Evolutionary conservation across 1,140 invertebrate species (phyloP), one percentile per base, ranked within the genome.

Genomic region (Drosophila busckii): DNA sequence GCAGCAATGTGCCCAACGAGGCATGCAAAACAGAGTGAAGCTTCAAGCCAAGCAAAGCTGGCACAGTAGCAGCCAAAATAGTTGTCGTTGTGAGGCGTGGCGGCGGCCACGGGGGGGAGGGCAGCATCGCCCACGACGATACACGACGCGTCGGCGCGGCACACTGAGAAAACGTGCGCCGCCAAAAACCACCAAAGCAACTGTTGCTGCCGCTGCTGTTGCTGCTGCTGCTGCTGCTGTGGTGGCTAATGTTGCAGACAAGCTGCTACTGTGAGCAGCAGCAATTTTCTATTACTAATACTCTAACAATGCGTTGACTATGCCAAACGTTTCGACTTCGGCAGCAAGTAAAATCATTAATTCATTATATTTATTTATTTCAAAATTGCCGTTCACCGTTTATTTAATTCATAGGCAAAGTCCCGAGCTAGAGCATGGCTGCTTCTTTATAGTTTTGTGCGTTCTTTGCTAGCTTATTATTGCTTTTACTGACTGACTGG

Each of bases 61-160:
- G 67, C 71, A 78, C 73, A 78, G 73, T 78, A 78, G 73, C 73
- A 68, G 73, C 73, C 73, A 80, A 78, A 78, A 78, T 78, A 78
- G 67, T 78, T 76, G 67, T 76, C 42, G 53, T 44, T 29, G 28
- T 15, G 35, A 9, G 25, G 9, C 12, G 23, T 9, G 1, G 25
- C 15, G 10, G 32, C 35, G 19, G 44, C 19, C 16, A 9, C 17
- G 5, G 34, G 45, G 42, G 19, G 31, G 34, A 31, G 34, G 56
- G 17, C 22, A 34, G 35, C 42, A 62, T 62, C 59, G 59, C 59
- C 59, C 59, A 62, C 59, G 59, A 62, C 38, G 59, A 62, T 48
- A 49, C 59, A 62, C 59, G 59, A 62, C 59, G 60, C 60, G 44
- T 54, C 59, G 52, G 32, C 54, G 29, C 54, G 29, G 61, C 46